Evolutionary conservation across 92 coral and sea anemone genomes (phyloP).

Genomic region (Diadumene lineata): DNA sequence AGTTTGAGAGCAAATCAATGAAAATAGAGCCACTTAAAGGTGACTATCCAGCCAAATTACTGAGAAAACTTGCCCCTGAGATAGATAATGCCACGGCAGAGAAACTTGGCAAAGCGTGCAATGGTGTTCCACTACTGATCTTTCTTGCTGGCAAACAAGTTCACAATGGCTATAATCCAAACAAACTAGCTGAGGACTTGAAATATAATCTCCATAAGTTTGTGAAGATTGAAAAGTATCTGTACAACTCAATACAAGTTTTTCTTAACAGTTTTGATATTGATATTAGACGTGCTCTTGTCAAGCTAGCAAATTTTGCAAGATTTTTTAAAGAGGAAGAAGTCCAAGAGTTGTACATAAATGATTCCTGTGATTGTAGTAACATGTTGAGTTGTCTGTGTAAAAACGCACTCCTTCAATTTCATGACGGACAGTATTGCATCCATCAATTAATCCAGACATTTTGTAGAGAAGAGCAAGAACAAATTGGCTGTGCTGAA

Average conservation of each 20-base stretch:
- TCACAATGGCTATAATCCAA: conserved; percentile 26
- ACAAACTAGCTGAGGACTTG: conserved; percentile 29
- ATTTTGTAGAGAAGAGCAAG: conserved; percentile 46
- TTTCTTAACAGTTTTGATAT: conserved; percentile 27
- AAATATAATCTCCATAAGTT: conserved; percentile 26
- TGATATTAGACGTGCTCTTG: conserved; percentile 2
- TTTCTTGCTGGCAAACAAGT: conserved; percentile 40
- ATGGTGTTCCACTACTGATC: conserved; percentile 55
- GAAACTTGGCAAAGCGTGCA: conserved; percentile 45
- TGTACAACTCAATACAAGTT: conserved; percentile 14
- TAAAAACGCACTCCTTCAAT: conserved; percentile 39
- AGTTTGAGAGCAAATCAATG: conserved; percentile 11
- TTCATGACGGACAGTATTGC: conserved; percentile 33
- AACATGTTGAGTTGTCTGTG: conserved; percentile 6
- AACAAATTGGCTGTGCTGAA: conserved; percentile 14
- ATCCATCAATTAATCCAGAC: conserved; percentile 57
- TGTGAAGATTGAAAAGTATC: conserved; percentile 13
- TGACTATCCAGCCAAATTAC: neutral
- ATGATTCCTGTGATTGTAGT: conserved; percentile 3
- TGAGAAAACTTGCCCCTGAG: neutral
- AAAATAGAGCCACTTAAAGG: conserved; percentile 16
- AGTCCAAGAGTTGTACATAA: neutral
- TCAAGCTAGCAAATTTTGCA: conserved; percentile 28
- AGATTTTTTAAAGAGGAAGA: conserved; percentile 2
- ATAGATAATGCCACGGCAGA: conserved; percentile 9